Percentiles rank a stretch among this genome's conserved stretches.
Conservation (phyloP, 2,113 vertebrate species). For the Ciconia boyciana region DNA sequence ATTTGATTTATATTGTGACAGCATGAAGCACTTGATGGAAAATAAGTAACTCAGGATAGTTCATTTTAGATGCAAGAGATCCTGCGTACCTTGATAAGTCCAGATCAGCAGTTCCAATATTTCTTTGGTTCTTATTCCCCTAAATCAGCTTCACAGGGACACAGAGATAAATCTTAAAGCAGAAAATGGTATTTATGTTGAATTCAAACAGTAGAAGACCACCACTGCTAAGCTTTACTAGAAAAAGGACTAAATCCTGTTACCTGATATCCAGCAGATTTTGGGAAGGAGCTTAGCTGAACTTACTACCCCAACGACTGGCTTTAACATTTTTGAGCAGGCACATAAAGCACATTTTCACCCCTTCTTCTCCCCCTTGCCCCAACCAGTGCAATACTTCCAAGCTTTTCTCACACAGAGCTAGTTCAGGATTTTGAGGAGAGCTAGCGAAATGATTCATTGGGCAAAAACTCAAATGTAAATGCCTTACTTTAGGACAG, state of each 20-base stretch:
- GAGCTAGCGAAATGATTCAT: not conserved
- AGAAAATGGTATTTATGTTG: not conserved
- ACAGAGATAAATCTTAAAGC: not conserved
- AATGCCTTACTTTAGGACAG: not conserved
- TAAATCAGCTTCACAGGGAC: not conserved
- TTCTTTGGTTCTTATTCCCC: not conserved
- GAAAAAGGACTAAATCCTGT: not conserved
- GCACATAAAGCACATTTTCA: not conserved
- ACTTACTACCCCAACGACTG: not conserved
- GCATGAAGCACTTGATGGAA: not conserved
- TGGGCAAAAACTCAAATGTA: not conserved
- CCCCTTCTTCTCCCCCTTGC: not conserved
- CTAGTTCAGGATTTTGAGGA: not conserved
- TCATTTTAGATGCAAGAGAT: not conserved
- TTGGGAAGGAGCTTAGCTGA: constrained; percentile 16
- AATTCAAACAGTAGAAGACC: not conserved
- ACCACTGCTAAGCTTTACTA: not conserved
- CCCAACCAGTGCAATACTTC: not conserved
- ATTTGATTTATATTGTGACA: not conserved
- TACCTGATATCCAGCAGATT: not conserved
- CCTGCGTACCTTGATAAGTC: not conserved
- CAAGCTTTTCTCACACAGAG: not conserved
- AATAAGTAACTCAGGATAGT: not conserved
- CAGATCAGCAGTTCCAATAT: not conserved
- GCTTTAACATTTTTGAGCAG: not conserved